phyloP scores from a whole-genome alignment of 1,140 invertebrate genomes.

The Triops longicaudatus region DNA sequence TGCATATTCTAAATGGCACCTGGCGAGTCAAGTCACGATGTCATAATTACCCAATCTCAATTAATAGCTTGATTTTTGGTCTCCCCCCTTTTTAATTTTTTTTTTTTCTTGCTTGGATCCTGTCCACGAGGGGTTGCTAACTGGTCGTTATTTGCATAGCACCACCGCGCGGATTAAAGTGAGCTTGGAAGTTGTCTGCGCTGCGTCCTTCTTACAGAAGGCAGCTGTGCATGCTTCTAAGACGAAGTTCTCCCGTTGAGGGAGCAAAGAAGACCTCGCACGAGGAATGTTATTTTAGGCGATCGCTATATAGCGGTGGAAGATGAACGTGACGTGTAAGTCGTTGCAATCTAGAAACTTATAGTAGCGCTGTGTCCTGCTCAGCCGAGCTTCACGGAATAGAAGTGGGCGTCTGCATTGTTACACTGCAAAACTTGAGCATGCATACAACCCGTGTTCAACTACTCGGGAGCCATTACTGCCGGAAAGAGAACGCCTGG shows the following conservation, averaged over 20 bases:
- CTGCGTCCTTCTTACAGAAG: neutral
- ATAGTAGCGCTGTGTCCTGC: neutral
- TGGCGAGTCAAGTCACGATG: neutral
- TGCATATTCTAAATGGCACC: neutral
- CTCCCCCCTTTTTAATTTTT: neutral
- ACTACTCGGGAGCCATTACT: neutral
- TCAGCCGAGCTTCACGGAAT: neutral
- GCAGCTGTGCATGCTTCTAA: neutral
- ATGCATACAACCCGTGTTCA: neutral
- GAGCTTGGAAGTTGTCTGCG: neutral
- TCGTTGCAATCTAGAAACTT: neutral
- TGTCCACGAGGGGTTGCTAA: neutral
- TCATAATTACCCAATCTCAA: constrained; percentile 2
- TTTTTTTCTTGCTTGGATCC: neutral
- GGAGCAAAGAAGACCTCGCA: neutral
- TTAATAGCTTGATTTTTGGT: neutral
- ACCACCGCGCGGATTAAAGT: neutral
- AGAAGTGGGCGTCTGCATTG: neutral
- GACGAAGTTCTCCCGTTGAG: neutral
- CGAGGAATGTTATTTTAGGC: constrained; percentile 8
- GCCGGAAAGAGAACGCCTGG: neutral
- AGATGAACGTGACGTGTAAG: neutral
- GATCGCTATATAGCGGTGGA: neutral
- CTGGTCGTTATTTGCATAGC: neutral
- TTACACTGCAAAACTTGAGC: neutral